These are phyloP conservation scores for Agonopterix arenella DNA, from an alignment of 2,888 invertebrate species.

Conservation along the genomic window DNA sequence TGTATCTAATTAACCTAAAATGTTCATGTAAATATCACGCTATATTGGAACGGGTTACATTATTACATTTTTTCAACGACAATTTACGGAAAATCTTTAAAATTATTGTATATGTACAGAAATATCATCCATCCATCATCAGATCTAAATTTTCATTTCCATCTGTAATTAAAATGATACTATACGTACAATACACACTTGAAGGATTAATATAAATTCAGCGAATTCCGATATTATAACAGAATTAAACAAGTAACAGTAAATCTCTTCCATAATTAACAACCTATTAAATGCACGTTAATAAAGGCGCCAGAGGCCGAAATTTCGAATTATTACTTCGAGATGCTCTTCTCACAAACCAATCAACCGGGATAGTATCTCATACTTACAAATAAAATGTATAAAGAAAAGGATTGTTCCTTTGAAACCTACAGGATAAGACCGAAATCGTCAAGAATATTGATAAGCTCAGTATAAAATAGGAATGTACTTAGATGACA, in stretches of 20 bases:
- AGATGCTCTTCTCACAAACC: constrained; percentile 16
- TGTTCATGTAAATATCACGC: constrained; percentile 36
- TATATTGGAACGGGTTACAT: constrained; percentile 2
- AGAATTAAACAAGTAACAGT: constrained; percentile 67
- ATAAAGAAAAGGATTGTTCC: not conserved
- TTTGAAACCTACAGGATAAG: constrained; percentile 25
- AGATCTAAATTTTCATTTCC: constrained; percentile 2
- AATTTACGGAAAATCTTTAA: not conserved
- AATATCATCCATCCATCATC: constrained; percentile 1
- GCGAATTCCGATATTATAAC: constrained; percentile 46
- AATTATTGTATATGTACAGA: constrained; percentile 8
- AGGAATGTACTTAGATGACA: constrained; percentile 68
- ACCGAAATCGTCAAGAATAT: constrained; percentile 55
- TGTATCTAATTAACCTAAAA: constrained; percentile 47
- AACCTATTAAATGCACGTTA: constrained; percentile 71
- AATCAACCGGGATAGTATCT: not conserved
- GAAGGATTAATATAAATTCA: constrained; percentile 7
- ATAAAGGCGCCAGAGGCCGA: constrained; percentile 47
- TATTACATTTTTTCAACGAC: not conserved
- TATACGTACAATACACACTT: not conserved
- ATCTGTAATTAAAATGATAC: not conserved
- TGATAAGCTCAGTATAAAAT: constrained; percentile 27
- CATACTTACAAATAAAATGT: not conserved
- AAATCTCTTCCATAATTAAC: constrained; percentile 68
- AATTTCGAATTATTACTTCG: constrained; percentile 24